Conservation (phyloP, 2,888 invertebrate species). For the Piscicola geometra region DNA sequence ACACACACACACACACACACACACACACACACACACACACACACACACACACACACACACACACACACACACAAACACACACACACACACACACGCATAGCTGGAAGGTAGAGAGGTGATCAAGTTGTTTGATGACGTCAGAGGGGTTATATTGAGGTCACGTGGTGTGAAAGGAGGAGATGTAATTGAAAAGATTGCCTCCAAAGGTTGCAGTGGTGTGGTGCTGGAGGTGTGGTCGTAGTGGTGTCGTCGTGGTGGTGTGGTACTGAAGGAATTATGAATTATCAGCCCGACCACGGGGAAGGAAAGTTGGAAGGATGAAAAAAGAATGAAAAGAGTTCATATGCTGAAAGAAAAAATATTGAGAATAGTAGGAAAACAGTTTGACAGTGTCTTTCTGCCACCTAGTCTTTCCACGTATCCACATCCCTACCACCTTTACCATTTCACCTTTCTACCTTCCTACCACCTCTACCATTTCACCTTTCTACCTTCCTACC, state of each 20-base stretch:
- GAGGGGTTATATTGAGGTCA: no score
- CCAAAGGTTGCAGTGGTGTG: not conserved
- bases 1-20: conserved; percentile 12
- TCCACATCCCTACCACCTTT: not conserved
- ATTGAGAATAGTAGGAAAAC: not conserved
- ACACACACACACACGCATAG: conserved; percentile 1
- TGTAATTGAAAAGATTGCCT: no score
- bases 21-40: conserved; percentile 12
- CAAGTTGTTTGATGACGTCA: no score
- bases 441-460: not conserved
- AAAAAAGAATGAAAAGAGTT: not conserved
- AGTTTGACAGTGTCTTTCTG: not conserved
- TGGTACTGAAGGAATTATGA: not conserved
- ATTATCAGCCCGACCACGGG: not conserved
- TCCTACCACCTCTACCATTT: not conserved
- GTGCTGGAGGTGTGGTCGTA: not conserved
- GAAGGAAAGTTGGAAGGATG: not conserved
- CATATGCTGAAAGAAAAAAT: not conserved
- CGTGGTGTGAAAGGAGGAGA: no score
- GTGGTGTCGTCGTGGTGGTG: not conserved
- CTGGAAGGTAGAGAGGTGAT: no score
- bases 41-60: conserved; percentile 16
- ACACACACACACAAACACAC: conserved; percentile 16
- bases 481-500: not conserved
- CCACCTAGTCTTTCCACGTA: not conserved